A percentile compares a stretch with the other conserved stretches of the same genome.
phyloP scores from a whole-genome alignment of 2,113 vertebrate genomes.

The Dasypus novemcinctus region DNA sequence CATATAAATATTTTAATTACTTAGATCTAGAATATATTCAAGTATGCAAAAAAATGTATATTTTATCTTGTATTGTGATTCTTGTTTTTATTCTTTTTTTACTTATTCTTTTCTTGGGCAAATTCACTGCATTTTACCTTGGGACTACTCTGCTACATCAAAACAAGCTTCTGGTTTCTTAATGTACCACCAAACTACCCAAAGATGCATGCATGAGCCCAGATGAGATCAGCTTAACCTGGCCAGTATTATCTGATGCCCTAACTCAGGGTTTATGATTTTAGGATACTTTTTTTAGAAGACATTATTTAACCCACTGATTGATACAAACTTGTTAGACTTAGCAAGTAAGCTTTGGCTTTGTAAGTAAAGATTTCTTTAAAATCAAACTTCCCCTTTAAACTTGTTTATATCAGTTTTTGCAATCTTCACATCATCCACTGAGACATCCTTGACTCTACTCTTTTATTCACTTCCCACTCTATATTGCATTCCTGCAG shows the following conservation, averaged over 20 bases:
- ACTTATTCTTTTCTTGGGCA: not conserved
- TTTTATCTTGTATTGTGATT: not conserved
- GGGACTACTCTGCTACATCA: not conserved
- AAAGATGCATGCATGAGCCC: not conserved
- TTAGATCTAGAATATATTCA: not conserved
- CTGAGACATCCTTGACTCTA: not conserved
- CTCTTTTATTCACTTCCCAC: not conserved
- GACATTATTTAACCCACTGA: not conserved
- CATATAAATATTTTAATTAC: conserved; percentile 12
- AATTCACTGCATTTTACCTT: not conserved
- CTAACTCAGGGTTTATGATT: not conserved
- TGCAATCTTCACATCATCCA: not conserved
- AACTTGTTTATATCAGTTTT: not conserved
- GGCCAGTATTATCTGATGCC: not conserved
- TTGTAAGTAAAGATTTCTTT: not conserved
- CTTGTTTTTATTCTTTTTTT: not conserved
- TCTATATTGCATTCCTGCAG: not conserved
- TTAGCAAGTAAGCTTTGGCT: not conserved
- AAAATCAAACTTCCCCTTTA: not conserved
- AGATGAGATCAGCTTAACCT: not conserved
- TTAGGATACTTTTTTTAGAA: not conserved
- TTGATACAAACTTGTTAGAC: not conserved
- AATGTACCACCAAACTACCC: not conserved
- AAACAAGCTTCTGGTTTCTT: not conserved
- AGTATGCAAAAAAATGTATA: not conserved